Evolutionary conservation across 1,140 invertebrate genomes (phyloP), one percentile per base, ranked within the genome.

Genomic region (Euwallacea similis): DNA sequence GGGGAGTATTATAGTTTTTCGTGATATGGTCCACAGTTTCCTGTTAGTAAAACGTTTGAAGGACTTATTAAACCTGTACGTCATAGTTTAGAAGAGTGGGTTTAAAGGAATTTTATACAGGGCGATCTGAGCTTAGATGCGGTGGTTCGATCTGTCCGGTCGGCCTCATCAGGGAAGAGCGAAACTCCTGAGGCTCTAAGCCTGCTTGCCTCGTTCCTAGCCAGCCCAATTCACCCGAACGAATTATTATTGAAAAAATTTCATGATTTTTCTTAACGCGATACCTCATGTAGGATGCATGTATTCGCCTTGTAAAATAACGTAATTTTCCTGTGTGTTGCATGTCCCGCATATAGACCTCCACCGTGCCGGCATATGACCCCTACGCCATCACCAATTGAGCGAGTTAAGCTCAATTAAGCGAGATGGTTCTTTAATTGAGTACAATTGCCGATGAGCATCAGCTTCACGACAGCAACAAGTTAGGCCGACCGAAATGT

Each of bases 391-490:
- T 75, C 64, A 71, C 66, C 79, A 80, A 80, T 80, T 80, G 78
- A 79, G 76, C 77, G 75, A 80, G 79, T 80, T 80, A 79, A 80
- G 66, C 66, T 79, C 72, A 80, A 80, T 80, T 80, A 74, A 77
- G 69, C 67, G 73, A 80, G 79, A 80, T 80, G 77, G 75, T 53
- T 56, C 47, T 75, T 79, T 79, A 79, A 80, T 80, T 80, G 78
- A 66, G 70, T 65, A 68, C 77, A 80, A 80, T 80, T 80, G 72
- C 71, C 74, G 74, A 73, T 69, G 6, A 13, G 41, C 7, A 2
- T 47, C 16, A 16, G 13, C 15, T 33, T 33, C 13, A 55, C 21
- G 44, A 50, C 42, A 46, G 3, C 55, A 68, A 68, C 55, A 68
- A 69, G 67, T 62, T 58, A 41, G 46, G 8, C n/a, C 21, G 7